Evolutionary conservation across 2,113 vertebrate species (phyloP).

Genomic region (Spea multiplicata): DNA sequence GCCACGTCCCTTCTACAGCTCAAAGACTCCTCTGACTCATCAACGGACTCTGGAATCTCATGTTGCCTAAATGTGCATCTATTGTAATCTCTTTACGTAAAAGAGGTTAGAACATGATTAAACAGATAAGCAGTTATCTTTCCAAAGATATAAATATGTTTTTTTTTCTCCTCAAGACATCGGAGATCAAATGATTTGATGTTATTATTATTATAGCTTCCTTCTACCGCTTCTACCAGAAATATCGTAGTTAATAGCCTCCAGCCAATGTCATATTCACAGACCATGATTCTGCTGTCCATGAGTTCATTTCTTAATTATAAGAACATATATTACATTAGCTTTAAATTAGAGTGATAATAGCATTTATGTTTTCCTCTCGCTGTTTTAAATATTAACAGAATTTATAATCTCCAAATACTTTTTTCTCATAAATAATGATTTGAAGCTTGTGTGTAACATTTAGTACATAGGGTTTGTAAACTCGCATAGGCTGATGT

Average conservation of each 20-base stretch:
- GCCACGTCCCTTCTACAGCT: no score
- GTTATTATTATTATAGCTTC: conserved; percentile 51
- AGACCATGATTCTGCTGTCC: conserved; percentile 46
- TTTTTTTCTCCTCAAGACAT: conserved; percentile 40
- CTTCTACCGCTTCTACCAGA: conserved; percentile 53
- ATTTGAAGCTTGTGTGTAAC: no score
- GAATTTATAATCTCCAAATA: no score
- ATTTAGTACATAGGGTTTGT: no score
- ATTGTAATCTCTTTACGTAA: no score
- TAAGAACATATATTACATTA: conserved; percentile 56
- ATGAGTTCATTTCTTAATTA: conserved; percentile 52
- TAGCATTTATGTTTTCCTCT: conserved; percentile 32
- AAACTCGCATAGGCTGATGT: no score
- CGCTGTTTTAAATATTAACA: background rate
- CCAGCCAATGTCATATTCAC: conserved; percentile 49
- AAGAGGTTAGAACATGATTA: no score
- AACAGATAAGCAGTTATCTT: no score
- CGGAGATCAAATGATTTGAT: conserved; percentile 36
- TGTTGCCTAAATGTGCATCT: no score
- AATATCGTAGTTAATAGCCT: conserved; percentile 59
- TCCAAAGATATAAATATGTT: background rate
- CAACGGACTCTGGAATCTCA: no score
- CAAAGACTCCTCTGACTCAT: no score
- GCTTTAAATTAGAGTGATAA: conserved; percentile 27
- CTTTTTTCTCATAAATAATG: no score